phyloP scores from a whole-genome alignment of 92 coral and sea anemone genomes.

The Anthopleura xanthogrammica region DNA sequence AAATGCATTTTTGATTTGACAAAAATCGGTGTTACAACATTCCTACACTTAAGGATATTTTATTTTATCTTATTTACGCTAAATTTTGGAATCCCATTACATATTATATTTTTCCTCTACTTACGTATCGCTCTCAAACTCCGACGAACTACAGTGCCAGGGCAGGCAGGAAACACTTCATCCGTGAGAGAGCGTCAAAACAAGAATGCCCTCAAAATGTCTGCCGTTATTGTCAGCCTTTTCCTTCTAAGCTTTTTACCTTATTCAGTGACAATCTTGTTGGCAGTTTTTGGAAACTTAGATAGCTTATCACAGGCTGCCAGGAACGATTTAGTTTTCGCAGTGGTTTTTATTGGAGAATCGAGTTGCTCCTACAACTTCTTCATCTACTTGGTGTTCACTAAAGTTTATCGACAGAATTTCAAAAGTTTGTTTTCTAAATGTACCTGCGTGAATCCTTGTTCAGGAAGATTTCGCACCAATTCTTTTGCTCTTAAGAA shows the following conservation, averaged over 20 bases:
- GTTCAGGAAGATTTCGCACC: not conserved
- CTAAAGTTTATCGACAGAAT: conserved; percentile 12
- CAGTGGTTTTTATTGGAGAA: conserved; percentile 10
- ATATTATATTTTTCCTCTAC: too few relatives aligned
- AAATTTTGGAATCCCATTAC: too few relatives aligned
- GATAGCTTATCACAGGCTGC: not conserved
- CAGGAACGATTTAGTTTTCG: not conserved
- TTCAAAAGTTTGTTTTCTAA: not conserved
- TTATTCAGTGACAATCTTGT: too few relatives aligned
- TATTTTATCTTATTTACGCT: too few relatives aligned
- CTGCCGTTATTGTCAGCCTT: too few relatives aligned
- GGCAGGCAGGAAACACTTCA: too few relatives aligned
- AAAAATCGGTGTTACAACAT: not conserved
- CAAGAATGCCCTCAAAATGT: too few relatives aligned
- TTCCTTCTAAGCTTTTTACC: not conserved
- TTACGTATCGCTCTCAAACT: too few relatives aligned
- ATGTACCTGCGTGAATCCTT: not conserved
- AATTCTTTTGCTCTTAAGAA: too few relatives aligned
- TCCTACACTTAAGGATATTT: not conserved
- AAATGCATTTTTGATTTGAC: not conserved
- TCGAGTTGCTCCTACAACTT: conserved; percentile 13
- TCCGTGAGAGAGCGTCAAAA: too few relatives aligned
- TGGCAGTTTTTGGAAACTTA: too few relatives aligned
- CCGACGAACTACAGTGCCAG: too few relatives aligned
- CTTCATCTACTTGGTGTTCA: conserved; percentile 17